phyloP scores from a whole-genome alignment of 2,888 invertebrate species.

The Sphecodes monilicornis region DNA sequence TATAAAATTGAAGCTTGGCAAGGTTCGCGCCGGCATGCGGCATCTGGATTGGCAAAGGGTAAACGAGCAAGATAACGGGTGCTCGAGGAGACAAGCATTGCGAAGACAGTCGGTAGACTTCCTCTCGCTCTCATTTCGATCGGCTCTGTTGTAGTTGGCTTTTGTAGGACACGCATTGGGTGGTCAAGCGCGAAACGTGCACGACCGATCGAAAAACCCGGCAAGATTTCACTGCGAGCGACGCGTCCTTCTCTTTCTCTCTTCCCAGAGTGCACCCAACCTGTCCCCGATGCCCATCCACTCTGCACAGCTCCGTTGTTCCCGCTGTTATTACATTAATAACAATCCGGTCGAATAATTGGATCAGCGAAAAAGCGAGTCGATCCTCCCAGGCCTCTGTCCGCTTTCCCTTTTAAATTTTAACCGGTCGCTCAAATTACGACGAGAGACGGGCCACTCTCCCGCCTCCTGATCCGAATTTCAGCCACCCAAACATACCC shows the following conservation, averaged over 20 bases:
- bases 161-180: constrained; percentile 69
- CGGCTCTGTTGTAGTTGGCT: constrained; percentile 23
- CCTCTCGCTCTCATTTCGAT: constrained; percentile 59
- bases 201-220: constrained; percentile 57
- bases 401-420: constrained; percentile 58
- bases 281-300: constrained; percentile 45
- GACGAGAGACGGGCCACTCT: neutral
- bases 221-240: constrained; percentile 62
- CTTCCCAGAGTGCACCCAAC: neutral
- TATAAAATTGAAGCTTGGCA: neutral
- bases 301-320: constrained; percentile 44
- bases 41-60: neutral
- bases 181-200: constrained; percentile 56
- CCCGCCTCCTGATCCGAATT: neutral
- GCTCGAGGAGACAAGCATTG: neutral
- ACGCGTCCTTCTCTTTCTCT: constrained; percentile 14
- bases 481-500: neutral
- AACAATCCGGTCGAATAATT: constrained; percentile 42
- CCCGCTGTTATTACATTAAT: constrained; percentile 53
- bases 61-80: neutral
- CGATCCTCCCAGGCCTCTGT: neutral
- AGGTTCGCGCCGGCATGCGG: neutral
- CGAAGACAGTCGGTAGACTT: constrained; percentile 6
- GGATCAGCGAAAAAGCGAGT: constrained; percentile 29
- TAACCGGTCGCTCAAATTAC: constrained; percentile 22